Evolutionary conservation across 2,113 vertebrate species (phyloP), one percentile per base, ranked within the genome.

Genomic region (Anser brachyrhynchus): DNA sequence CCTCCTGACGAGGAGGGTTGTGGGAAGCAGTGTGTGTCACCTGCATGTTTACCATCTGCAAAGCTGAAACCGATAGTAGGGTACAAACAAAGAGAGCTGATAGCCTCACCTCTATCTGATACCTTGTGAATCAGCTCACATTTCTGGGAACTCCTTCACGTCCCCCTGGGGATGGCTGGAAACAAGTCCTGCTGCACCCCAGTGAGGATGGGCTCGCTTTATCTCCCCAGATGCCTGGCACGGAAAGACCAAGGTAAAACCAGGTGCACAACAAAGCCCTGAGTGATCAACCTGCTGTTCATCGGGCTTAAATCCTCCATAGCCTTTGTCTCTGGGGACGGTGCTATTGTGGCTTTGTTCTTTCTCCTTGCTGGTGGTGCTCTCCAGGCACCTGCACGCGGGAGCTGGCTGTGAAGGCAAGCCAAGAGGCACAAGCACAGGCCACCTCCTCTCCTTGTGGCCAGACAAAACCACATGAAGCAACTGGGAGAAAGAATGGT

Each of bases 201-300:
- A 74, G 69, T 75, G 89, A 87, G 61, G 89, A 61, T 74, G 28
- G 44, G 44, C 26, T 64, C 28, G 10, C 5, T 4, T 78, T 87
- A 95, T 93, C 90, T 69, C 70, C 96, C 58, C 33, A 86, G 76
- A 51, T 79, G 65, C 64, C 18, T 8, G 33, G n/a, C 69, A 71
- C 21, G 14, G 11, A 95, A 87, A 89, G 66, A n/a, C 35, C 73
- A 49, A 31, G 49, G 28, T 94, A 88, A 95, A 94, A 96, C 35
- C 58, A 75, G 69, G 85, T 43, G 46, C 74, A 59, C 72, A 69
- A 76, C n/a, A 54, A 69, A 80, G 37, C 58, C 52, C 35, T 21
- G 71, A 21, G 49, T 26, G 31, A 82, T 67, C 43, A 33, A 80
- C n/a, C 21, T 73, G 58, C 33, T 62, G n/a, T 67, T 73, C 4